Base-by-base conservation (phyloP, 1,140 invertebrate species). In the Pentalonia nigronervosa region DNA sequence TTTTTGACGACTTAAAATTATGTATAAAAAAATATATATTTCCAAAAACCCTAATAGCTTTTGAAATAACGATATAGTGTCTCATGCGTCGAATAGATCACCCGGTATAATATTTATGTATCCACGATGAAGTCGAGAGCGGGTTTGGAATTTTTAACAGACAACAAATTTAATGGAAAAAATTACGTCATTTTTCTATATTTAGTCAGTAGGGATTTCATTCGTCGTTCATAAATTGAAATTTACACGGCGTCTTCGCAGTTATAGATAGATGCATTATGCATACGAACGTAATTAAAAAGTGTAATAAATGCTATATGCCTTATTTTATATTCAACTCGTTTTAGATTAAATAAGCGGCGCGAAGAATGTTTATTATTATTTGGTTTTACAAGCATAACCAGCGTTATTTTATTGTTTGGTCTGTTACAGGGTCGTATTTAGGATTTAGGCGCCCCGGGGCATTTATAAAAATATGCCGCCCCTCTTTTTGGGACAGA, bases 111-210 rank as follows among this genome's bases (percentile, higher is more conserved):
- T 41, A 41, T 67, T 60, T 30, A 60, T 60, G n/a, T n/a, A 76
- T 76, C 30, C 9, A 17, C 9, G 17, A 87, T 7, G 4, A 34
- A 88, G 17, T 87, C 48, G 20, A 47, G 1, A 86, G 41, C 30
- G 0, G 14, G 17, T n/a, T 88, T 48, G 30, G 47, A 88, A 50
- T 88, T 88, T 88, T 0, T 20, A 48, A 48, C 30, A 1, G 20
- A 47, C 17, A 48, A 88, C 47, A 8, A 41, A 50, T 88, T 88
- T 6, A 88, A 88, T 48, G 45, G 47, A 48, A 88, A 23, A 25
- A 88, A 88, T 88, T 30, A 88, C 86, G 86, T 88, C 47, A 87
- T 17, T 87, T 20, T 88, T 88, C 36, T 88, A 45, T 86, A 25
- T 21, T 8, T 86, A 86, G 41, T 11, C 47, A 47, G 60, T 30